A percentile compares a stretch with the other conserved stretches of the same genome.
phyloP scores from a whole-genome alignment of 2,888 invertebrate genomes.

The Leptura quadrifasciata region DNA sequence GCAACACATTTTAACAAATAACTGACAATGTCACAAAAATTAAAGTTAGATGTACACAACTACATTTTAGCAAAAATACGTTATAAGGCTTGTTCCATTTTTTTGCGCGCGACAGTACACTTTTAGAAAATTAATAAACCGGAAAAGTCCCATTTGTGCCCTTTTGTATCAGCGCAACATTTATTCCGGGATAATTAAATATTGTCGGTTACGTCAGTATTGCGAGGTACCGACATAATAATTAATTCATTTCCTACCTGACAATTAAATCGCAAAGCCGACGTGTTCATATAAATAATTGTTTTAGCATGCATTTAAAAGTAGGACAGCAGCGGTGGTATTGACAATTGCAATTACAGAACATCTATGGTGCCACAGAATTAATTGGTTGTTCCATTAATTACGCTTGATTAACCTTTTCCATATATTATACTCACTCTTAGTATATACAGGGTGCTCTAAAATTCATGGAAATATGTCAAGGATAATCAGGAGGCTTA shows the following conservation, averaged over 20 bases:
- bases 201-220: slow-evolving; percentile 25
- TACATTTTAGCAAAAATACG: no score
- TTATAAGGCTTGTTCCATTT: no score
- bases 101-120: no score
- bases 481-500: no score
- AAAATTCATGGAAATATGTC: not conserved
- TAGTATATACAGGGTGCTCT: not conserved
- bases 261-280: slow-evolving; percentile 47
- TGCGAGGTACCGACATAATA: slow-evolving; percentile 10
- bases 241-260: slow-evolving; percentile 45
- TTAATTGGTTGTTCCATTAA: slow-evolving; percentile 21
- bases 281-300: slow-evolving; percentile 46
- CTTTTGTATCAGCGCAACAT: not conserved
- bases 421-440: not conserved
- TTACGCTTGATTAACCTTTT: slow-evolving; percentile 22
- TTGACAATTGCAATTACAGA: slow-evolving; percentile 43
- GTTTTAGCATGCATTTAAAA: slow-evolving; percentile 43
- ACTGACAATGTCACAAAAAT: no score
- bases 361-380: not conserved
- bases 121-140: not conserved
- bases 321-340: slow-evolving; percentile 41
- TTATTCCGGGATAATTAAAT: slow-evolving; percentile 35
- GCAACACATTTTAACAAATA: no score
- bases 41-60: no score
- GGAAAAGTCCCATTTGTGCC: not conserved